Conservation (phyloP, 2,113 vertebrate genomes). For the Cervus canadensis region DNA sequence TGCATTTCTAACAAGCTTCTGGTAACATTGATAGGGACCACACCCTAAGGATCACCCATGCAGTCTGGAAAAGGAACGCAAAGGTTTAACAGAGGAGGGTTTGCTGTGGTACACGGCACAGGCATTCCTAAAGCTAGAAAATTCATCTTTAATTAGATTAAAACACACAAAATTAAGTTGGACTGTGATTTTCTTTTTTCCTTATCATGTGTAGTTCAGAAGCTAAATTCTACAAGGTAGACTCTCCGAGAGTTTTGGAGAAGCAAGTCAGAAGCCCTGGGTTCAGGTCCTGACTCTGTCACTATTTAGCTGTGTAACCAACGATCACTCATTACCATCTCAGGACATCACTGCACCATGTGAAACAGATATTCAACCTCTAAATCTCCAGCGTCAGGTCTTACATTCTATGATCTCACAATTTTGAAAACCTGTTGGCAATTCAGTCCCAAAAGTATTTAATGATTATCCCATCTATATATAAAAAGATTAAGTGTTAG, state of each 20-base stretch:
- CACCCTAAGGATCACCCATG: neutral
- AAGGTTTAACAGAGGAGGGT: neutral
- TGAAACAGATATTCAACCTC: neutral
- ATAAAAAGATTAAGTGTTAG: neutral
- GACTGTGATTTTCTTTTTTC: neutral
- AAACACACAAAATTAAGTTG: neutral
- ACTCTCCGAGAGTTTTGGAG: neutral
- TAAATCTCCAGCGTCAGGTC: neutral
- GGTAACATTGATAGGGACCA: neutral
- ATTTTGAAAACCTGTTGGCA: neutral
- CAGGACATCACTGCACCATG: neutral
- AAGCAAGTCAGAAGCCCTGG: neutral
- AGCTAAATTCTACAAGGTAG: neutral
- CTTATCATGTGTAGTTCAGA: constrained; percentile 1
- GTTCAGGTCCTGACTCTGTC: neutral
- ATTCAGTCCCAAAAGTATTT: neutral
- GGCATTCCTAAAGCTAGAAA: neutral
- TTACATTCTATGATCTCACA: neutral
- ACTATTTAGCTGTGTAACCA: neutral
- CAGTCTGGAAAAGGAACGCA: neutral
- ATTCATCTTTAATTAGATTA: neutral
- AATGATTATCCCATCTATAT: neutral
- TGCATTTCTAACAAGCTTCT: neutral
- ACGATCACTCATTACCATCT: neutral
- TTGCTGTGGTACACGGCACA: neutral